phyloP scores from a whole-genome alignment of 2,888 invertebrate genomes.

The Thyatira batis region DNA sequence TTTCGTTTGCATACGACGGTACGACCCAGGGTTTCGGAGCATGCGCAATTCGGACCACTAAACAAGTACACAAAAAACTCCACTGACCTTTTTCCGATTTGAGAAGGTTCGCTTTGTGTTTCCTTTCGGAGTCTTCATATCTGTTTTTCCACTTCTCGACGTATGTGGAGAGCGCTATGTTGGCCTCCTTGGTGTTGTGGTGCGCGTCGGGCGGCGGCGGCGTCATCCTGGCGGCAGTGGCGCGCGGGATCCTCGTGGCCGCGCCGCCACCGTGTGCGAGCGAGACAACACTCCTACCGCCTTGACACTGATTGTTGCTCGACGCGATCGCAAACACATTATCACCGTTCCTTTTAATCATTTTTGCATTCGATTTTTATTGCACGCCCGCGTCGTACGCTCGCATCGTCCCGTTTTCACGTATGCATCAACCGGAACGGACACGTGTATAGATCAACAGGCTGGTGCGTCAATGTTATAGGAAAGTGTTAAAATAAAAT shows the following conservation, averaged over 20 bases:
- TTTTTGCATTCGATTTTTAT: slow-evolving; percentile 78
- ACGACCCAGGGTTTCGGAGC: slow-evolving; percentile 53
- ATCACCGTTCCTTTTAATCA: slow-evolving; percentile 81
- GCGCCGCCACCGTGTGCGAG: slow-evolving; percentile 64
- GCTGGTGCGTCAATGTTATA: slow-evolving; percentile 57
- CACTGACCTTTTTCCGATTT: slow-evolving; percentile 87
- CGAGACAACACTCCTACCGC: slow-evolving; percentile 74
- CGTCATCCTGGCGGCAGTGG: slow-evolving; percentile 78
- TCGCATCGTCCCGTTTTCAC: slow-evolving; percentile 69
- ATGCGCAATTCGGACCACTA: slow-evolving; percentile 62
- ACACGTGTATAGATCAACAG: slow-evolving; percentile 75
- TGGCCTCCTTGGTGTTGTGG: slow-evolving; percentile 74
- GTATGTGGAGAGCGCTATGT: slow-evolving; percentile 75
- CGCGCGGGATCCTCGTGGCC: slow-evolving; percentile 77
- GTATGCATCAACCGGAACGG: slow-evolving; percentile 63
- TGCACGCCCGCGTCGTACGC: slow-evolving; percentile 66
- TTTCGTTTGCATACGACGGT: slow-evolving; percentile 74
- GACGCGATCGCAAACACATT: slow-evolving; percentile 81
- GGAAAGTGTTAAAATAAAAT: slow-evolving; percentile 55
- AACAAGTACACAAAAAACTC: slow-evolving; percentile 37
- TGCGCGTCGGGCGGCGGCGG: slow-evolving; percentile 78
- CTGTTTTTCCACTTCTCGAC: slow-evolving; percentile 85
- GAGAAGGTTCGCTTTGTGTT: slow-evolving; percentile 84
- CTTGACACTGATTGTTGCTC: slow-evolving; percentile 77
- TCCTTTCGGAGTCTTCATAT: slow-evolving; percentile 87